Base-by-base conservation (phyloP, 2,888 invertebrate genomes). In the Drosophila austrosaltans region DNA sequence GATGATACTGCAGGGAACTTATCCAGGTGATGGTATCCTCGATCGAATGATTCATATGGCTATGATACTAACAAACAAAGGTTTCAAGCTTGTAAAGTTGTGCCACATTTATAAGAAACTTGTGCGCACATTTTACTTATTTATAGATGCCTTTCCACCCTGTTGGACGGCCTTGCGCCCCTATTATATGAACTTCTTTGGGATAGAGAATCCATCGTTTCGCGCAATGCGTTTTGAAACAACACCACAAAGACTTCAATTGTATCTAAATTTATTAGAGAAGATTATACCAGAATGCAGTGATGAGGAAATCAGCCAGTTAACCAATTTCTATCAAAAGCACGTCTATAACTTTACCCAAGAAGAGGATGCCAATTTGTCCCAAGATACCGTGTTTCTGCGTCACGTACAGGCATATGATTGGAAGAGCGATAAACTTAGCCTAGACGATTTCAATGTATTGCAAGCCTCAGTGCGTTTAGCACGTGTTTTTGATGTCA, bases 401-500 rank as follows among this genome's bases (percentile, higher is more conserved):
- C 63, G 67, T 1, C 81, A 89, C 56, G 75, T 82, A 5, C 72
- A 87, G 54, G 79, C 82, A 56, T 89, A 89, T 54, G 90, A 92
- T 53, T 92, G 92, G 90, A 81, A 87, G 36, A 84, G 80, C 12
- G 77, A 72, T 25, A 76, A 79, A n/a, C 62, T 78, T 4, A 81
- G 87, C 44, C 16, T 80, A 6, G 75, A 82, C 30, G 86, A 80
- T 16, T 88, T 85, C 12, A 75, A 82, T 44, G 36, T 22, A 5
- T 75, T 88, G 81, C 66, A 76, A 0, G 8, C 75, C 2, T 28
- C 60, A 0, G 78, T 81, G 8, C 93, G 94, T 62, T 92, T 94
- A 69, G 92, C 93, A 8, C 92, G 94, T 36, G 73, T 94, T 1
- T 93, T 93, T 90, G 90, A 93, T 42, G 93, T 93, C 5, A 80